Evolutionary conservation across 2,888 invertebrate genomes (phyloP), one percentile per base, ranked within the genome.

Genomic region (Chrysomela aeneicollis): DNA sequence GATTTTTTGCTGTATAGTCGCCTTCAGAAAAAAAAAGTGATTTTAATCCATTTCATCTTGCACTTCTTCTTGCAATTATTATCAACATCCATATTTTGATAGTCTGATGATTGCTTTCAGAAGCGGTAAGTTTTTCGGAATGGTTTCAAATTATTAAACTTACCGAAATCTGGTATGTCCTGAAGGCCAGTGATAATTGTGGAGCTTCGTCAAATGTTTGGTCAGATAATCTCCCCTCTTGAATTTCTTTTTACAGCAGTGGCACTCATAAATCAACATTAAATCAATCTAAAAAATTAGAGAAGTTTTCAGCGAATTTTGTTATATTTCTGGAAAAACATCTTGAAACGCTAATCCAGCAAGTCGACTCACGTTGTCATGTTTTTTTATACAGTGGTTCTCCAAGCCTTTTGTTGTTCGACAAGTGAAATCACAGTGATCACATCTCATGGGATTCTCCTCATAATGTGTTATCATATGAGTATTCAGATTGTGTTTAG

Each of bases 91-190:
- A n/a, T n/a, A n/a, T n/a, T n/a, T n/a, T n/a, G n/a, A n/a, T n/a
- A n/a, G n/a, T n/a, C n/a, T n/a, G n/a, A n/a, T n/a, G n/a, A n/a
- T n/a, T n/a, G n/a, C n/a, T n/a, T n/a, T n/a, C n/a, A n/a, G n/a
- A n/a, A n/a, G n/a, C n/a, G n/a, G n/a, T n/a, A n/a, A n/a, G n/a
- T n/a, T n/a, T n/a, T n/a, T n/a, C n/a, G n/a, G n/a, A n/a, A n/a
- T n/a, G n/a, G n/a, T n/a, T n/a, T n/a, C n/a, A n/a, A n/a, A n/a
- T n/a, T n/a, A n/a, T n/a, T 12, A 37, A 22, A 65, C 68, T 66
- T 78, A 85, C 86, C 89, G 87, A 78, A 94, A 93, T 69, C 93
- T 84, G 63, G 89, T 89, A 76, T 92, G 91, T 1, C 93, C 93
- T 15, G 88, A 89, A 0, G 93, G 90, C 86, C 91, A 87, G 74